Evolutionary conservation across 2,888 invertebrate genomes (phyloP).

Genomic region (Zelleria hepariella): DNA sequence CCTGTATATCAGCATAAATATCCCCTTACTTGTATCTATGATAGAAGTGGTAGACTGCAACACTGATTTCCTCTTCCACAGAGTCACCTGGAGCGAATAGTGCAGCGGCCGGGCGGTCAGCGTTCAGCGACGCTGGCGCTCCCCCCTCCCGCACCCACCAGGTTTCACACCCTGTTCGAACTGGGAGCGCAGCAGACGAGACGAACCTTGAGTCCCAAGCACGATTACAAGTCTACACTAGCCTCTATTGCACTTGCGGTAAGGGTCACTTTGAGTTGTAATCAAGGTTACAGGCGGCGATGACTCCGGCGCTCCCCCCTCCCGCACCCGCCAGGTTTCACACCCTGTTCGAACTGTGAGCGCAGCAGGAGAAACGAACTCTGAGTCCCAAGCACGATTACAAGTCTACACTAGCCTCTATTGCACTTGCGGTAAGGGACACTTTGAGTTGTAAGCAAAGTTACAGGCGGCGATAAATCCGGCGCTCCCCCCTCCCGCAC

Average conservation of each 20-base stretch:
- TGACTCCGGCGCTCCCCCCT: conserved; percentile 48
- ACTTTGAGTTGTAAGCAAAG: not conserved
- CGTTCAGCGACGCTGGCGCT: conserved; percentile 42
- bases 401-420: conserved; percentile 82
- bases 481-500: conserved; percentile 56
- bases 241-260: conserved; percentile 83
- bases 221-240: conserved; percentile 78
- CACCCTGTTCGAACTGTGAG: conserved; percentile 86
- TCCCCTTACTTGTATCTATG: no score
- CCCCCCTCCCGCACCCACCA: conserved; percentile 65
- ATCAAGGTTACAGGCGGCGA: no score
- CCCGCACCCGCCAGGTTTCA: conserved; percentile 79
- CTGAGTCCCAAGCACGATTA: conserved; percentile 68
- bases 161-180: conserved; percentile 90
- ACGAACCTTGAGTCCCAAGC: conserved; percentile 56
- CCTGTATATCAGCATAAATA: no score
- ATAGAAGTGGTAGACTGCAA: no score
- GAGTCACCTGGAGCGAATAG: conserved; percentile 90
- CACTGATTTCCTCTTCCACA: no score
- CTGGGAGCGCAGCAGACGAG: conserved; percentile 76
- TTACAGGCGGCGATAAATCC: no score
- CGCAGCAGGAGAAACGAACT: conserved; percentile 69
- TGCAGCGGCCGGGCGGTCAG: conserved; percentile 82
- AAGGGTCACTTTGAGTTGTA: conserved; percentile 14
- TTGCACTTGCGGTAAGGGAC: conserved; percentile 75